These are phyloP conservation scores for Drosophila sordidula DNA, from an alignment of 2,888 invertebrate species.

Conservation along the genomic window DNA sequence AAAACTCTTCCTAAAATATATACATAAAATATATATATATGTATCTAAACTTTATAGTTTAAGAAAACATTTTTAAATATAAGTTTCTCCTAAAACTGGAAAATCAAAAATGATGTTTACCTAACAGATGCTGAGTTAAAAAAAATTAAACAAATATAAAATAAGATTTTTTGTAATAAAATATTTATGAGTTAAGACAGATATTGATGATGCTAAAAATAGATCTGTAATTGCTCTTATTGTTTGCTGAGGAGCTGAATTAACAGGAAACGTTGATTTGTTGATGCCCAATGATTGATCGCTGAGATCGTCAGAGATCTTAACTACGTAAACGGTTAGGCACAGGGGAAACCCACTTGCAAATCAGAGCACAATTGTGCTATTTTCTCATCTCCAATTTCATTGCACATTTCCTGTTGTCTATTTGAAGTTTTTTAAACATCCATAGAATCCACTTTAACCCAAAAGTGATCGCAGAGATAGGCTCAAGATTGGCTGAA, in stretches of 20 bases:
- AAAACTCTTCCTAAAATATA: too few species aligned
- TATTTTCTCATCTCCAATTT: constrained; percentile 37
- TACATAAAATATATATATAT: too few species aligned
- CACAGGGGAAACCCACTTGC: constrained; percentile 18
- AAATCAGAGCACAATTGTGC: constrained; percentile 21
- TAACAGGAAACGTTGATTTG: constrained; percentile 30
- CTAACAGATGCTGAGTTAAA: too few species aligned
- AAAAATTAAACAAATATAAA: too few species aligned
- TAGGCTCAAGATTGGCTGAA: constrained; percentile 24
- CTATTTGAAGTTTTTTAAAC: constrained; percentile 2
- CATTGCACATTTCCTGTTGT: constrained; percentile 54
- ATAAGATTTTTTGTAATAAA: too few species aligned
- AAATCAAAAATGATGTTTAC: too few species aligned
- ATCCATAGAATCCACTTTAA: constrained; percentile 15
- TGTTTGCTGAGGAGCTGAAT: not conserved
- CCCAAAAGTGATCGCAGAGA: constrained; percentile 4
- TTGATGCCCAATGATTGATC: constrained; percentile 23
- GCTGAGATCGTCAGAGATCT: constrained; percentile 6
- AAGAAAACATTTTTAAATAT: too few species aligned
- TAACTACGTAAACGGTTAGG: not conserved
- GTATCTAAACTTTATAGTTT: too few species aligned
- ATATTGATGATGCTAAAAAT: not conserved
- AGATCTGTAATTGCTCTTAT: constrained; percentile 3
- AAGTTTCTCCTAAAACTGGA: too few species aligned
- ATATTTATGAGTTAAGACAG: not conserved